Evolutionary conservation across 2,888 invertebrate species (phyloP).

Genomic region (Rhynchonema sp.): DNA sequence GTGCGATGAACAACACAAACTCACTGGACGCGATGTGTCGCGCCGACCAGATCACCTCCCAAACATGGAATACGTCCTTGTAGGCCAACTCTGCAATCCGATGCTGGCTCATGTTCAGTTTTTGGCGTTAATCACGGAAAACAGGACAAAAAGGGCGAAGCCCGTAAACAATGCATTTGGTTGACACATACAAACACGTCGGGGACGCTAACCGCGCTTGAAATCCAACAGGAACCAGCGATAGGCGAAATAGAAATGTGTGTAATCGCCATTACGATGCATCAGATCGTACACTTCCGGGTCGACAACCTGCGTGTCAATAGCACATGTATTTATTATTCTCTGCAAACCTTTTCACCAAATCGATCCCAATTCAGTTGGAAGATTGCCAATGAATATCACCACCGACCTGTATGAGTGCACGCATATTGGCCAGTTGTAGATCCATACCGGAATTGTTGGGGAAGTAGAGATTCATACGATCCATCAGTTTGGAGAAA

Average conservation of each 20-base stretch:
- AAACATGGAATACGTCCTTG: constrained; percentile 71
- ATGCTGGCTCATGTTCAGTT: no score
- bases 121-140: no score
- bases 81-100: constrained; percentile 53
- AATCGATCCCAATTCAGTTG: no score
- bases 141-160: no score
- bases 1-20: constrained; percentile 75
- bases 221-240: constrained; percentile 91
- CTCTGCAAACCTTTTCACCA: no score
- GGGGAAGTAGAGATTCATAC: constrained; percentile 76
- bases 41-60: constrained; percentile 93
- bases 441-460: constrained; percentile 81
- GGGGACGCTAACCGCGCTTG: constrained; percentile 54
- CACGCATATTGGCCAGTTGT: constrained; percentile 80
- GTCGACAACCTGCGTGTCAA: constrained; percentile 53
- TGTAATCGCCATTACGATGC: constrained; percentile 84
- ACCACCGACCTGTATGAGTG: constrained; percentile 33
- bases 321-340: constrained; percentile 12
- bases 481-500: constrained; percentile 69
- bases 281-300: constrained; percentile 79
- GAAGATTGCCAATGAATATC: no score
- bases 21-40: constrained; percentile 61
- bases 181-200: no score
- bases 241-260: constrained; percentile 91
- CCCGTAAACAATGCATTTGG: no score